Evolutionary conservation across 2,113 vertebrate genomes (phyloP).

Genomic region (Phalacrocorax aristotelis): DNA sequence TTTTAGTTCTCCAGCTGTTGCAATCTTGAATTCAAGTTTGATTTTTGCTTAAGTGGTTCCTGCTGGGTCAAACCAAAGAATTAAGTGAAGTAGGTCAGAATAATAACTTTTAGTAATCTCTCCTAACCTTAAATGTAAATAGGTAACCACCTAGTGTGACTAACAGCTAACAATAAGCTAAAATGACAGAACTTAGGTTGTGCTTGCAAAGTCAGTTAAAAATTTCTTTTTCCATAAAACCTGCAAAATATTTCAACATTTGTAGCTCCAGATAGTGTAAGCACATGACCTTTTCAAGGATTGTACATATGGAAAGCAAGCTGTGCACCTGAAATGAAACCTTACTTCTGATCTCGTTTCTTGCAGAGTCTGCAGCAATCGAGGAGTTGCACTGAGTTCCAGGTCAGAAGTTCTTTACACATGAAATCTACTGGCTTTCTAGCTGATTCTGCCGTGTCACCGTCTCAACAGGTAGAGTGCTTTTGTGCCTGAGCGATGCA

Average conservation of each 20-base stretch:
- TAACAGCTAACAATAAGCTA: background rate
- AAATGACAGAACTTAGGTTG: background rate
- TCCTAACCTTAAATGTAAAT: background rate
- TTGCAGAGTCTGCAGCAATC: constrained; percentile 33
- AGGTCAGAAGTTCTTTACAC: constrained; percentile 58
- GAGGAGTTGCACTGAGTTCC: constrained; percentile 11
- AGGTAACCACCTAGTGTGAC: background rate
- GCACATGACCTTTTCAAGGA: background rate
- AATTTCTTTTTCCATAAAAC: background rate
- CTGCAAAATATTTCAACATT: background rate
- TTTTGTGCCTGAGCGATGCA: constrained; percentile 41
- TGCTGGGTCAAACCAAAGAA: background rate
- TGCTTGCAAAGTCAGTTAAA: background rate
- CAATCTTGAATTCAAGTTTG: background rate
- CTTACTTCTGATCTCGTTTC: constrained; percentile 6
- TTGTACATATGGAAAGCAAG: background rate
- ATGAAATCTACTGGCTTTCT: constrained; percentile 52
- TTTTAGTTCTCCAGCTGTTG: background rate
- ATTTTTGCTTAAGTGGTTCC: background rate
- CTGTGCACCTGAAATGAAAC: background rate
- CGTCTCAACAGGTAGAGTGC: constrained; percentile 52
- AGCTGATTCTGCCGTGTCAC: constrained; percentile 22
- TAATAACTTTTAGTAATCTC: background rate
- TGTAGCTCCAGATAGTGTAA: background rate
- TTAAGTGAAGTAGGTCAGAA: background rate